phyloP scores from a whole-genome alignment of 2,888 invertebrate species.

The Drosophila ustulata region DNA sequence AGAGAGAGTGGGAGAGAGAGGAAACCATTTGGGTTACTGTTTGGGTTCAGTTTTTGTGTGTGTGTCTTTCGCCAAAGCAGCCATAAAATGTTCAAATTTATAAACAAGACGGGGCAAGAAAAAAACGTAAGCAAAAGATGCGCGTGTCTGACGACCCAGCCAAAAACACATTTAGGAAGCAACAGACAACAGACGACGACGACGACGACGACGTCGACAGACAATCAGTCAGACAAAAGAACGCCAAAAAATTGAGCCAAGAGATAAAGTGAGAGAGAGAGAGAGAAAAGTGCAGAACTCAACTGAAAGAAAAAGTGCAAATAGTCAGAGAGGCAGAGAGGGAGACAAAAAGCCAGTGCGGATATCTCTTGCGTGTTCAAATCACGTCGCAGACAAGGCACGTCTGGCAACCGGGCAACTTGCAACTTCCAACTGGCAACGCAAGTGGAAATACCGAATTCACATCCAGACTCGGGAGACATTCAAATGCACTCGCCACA shows the following conservation, averaged over 20 bases:
- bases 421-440: conserved; percentile 11
- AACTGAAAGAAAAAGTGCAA: conserved; percentile 64
- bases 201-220: conserved; percentile 10
- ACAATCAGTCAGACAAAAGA: conserved; percentile 38
- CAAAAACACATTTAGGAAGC: conserved; percentile 70
- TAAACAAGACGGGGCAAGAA: conserved; percentile 55
- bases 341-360: conserved; percentile 35
- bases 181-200: conserved; percentile 15
- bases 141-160: conserved; percentile 57
- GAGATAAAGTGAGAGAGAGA: conserved; percentile 8
- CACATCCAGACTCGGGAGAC: conserved; percentile 42
- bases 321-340: conserved; percentile 19
- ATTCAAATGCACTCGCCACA: conserved; percentile 38
- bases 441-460: conserved; percentile 7
- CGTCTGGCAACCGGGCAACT: conserved; percentile 40
- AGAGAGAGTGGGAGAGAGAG: neutral
- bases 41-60: conserved; percentile 38
- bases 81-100: conserved; percentile 73
- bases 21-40: conserved; percentile 24
- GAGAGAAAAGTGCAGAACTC: conserved; percentile 33
- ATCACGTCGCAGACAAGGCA: conserved; percentile 73
- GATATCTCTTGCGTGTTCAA: conserved; percentile 72
- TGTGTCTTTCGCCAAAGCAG: conserved; percentile 33
- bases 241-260: conserved; percentile 6
- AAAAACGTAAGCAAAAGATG: conserved; percentile 57